Evolutionary conservation across 2,888 invertebrate genomes (phyloP), one percentile per base, ranked within the genome.

Genomic region (Leucoma salicis): DNA sequence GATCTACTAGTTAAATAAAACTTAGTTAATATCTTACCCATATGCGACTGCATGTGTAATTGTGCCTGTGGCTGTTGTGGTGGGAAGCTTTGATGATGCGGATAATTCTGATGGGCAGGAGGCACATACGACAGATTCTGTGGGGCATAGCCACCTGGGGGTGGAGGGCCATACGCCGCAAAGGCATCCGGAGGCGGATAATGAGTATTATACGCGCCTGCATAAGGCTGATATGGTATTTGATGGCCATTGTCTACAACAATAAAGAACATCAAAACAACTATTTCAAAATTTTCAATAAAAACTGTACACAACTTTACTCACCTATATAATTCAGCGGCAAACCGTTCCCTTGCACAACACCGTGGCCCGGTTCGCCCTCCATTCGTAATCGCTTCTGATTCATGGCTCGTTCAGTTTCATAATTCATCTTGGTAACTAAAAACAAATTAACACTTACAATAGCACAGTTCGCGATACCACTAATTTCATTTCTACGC

Each of bases 361-460:
- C 82, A 63, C 90, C 87, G 58, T 89, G 87, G 59, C 88, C 89
- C 69, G 90, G 88, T 70, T 90, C 90, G 46, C 82, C 86, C 65
- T 90, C 90, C 90, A 90, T 90, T 66, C 90, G 81, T 70, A 90
- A 75, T 66, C 90, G 80, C 78, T 90, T 90, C 70, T 90, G 90
- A 70, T 87, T 89, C 89, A 89, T 88, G 42, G 88, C 88, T 77
- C 89, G 78, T 75, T 89, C 89, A 47, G 88, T 86, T 58, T 89
- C 89, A 87, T 89, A 89, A 78, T 89, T 89, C 88, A 89, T 89
- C 82, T 85, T 88, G 81, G 72, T 78, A 74, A 82, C 89, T 89
- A 83, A 77, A 87, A 88, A 78, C 74, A 86, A 61, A 79, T n/a
- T 72, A 68, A 56, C 63, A 59, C 69, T 63, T 68, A 63, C 47